Evolutionary conservation across 2,888 invertebrate genomes (phyloP).

Genomic region (Elmis aenea): DNA sequence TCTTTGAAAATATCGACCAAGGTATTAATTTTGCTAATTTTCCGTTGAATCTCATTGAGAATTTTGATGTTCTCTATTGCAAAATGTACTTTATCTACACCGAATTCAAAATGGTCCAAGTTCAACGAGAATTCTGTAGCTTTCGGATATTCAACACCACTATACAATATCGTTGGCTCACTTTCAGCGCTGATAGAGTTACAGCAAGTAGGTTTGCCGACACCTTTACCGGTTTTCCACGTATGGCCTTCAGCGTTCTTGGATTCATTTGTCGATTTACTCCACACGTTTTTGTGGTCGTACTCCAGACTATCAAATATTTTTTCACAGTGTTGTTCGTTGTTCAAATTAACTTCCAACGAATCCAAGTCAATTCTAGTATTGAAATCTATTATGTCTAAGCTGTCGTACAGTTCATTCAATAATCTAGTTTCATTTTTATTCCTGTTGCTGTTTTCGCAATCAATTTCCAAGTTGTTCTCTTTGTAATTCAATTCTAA

Average conservation of each 20-base stretch:
- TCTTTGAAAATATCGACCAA: constrained; percentile 51
- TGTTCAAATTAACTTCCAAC: constrained; percentile 37
- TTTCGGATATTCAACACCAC: too few species aligned
- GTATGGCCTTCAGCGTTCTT: too few species aligned
- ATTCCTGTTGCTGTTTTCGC: constrained; percentile 31
- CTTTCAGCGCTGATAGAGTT: constrained; percentile 3
- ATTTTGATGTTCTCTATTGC: constrained; percentile 56
- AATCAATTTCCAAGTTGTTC: constrained; percentile 40
- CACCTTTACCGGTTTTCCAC: too few species aligned
- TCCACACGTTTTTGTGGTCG: constrained; percentile 22
- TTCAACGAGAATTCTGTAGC: constrained; percentile 9
- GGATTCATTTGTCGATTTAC: constrained; percentile 7
- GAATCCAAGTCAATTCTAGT: constrained; percentile 40
- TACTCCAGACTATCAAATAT: constrained; percentile 39
- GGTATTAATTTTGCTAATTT: constrained; percentile 66
- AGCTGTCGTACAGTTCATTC: constrained; percentile 39
- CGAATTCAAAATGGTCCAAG: constrained; percentile 12
- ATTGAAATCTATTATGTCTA: constrained; percentile 37
- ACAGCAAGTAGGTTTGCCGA: too few species aligned
- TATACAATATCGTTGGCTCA: too few species aligned
- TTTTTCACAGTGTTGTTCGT: constrained; percentile 27
- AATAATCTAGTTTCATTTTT: constrained; percentile 17
- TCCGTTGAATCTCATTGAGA: constrained; percentile 62
- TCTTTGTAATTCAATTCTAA: constrained; percentile 45
- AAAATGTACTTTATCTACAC: constrained; percentile 36